Evolutionary conservation across 2,888 invertebrate genomes (phyloP).

Genomic region (Melanotus villosus): DNA sequence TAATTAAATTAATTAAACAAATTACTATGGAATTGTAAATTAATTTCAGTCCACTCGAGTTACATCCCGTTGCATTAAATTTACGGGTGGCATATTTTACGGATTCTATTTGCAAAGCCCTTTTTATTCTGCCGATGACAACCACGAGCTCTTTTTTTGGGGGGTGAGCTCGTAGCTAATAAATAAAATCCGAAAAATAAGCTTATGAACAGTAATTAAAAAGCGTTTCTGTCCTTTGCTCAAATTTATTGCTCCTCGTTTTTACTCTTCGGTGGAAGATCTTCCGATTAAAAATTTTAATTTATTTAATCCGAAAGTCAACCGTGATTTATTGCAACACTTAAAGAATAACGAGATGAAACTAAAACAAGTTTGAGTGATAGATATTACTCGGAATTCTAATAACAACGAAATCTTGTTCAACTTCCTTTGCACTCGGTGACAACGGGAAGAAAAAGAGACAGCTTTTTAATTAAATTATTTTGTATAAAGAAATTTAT

Average conservation of each 20-base stretch:
- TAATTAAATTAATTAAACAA: slow-evolving; percentile 22
- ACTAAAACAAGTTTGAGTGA: too few species aligned
- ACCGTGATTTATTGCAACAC: too few species aligned
- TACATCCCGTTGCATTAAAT: slow-evolving; percentile 15
- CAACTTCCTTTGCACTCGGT: neutral
- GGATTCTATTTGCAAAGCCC: slow-evolving; percentile 14
- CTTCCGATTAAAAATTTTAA: too few species aligned
- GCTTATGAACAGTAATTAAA: slow-evolving; percentile 7
- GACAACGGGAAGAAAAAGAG: neutral
- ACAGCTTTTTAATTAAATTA: too few species aligned
- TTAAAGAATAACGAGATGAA: too few species aligned
- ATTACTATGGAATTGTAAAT: slow-evolving; percentile 11
- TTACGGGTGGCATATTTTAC: slow-evolving; percentile 6
- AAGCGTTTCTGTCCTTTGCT: neutral
- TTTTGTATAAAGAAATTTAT: too few species aligned
- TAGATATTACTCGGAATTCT: too few species aligned
- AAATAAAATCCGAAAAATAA: slow-evolving; percentile 7
- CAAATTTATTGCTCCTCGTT: neutral
- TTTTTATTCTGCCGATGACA: slow-evolving; percentile 13
- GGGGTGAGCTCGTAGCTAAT: slow-evolving; percentile 7
- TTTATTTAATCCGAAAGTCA: too few species aligned
- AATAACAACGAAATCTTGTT: too few species aligned
- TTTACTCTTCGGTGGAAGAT: too few species aligned
- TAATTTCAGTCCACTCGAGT: slow-evolving; percentile 9
- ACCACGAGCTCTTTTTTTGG: neutral